These are phyloP conservation scores for Timema cristinae DNA, from an alignment of 2,888 invertebrate genomes.

Conservation along the genomic window DNA sequence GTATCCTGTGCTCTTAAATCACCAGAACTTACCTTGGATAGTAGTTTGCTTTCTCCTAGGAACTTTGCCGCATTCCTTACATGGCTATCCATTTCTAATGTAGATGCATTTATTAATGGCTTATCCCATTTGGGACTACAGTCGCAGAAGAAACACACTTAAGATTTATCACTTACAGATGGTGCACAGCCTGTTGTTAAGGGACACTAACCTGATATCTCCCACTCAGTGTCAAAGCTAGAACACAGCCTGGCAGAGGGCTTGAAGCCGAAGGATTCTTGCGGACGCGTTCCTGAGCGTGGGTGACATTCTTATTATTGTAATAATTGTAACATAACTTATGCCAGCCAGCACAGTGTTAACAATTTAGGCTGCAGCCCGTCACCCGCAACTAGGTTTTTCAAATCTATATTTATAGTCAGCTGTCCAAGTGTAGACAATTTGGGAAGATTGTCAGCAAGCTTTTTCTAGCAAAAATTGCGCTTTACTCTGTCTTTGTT, in stretches of 20 bases:
- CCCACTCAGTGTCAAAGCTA: not conserved
- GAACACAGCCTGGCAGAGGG: not conserved
- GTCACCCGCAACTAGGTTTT: not conserved
- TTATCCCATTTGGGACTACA: not conserved
- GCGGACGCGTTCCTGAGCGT: not conserved
- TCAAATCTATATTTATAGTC: not conserved
- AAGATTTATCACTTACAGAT: not conserved
- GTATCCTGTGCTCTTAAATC: slow-evolving; percentile 1
- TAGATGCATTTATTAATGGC: no score
- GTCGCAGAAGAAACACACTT: not conserved
- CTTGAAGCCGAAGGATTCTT: not conserved
- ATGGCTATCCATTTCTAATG: not conserved
- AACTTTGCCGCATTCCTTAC: not conserved
- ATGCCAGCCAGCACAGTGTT: not conserved
- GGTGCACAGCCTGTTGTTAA: not conserved
- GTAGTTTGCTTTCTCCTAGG: not conserved
- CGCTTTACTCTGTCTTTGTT: not conserved
- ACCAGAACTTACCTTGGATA: not conserved
- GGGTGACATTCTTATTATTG: not conserved
- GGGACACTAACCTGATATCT: not conserved
- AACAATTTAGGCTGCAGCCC: not conserved
- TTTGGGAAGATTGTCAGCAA: not conserved
- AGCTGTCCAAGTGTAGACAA: not conserved
- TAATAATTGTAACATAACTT: not conserved
- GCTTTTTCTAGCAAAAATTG: not conserved